phyloP scores from a whole-genome alignment of 1,140 invertebrate genomes.

The Aphelenchoides avenae region DNA sequence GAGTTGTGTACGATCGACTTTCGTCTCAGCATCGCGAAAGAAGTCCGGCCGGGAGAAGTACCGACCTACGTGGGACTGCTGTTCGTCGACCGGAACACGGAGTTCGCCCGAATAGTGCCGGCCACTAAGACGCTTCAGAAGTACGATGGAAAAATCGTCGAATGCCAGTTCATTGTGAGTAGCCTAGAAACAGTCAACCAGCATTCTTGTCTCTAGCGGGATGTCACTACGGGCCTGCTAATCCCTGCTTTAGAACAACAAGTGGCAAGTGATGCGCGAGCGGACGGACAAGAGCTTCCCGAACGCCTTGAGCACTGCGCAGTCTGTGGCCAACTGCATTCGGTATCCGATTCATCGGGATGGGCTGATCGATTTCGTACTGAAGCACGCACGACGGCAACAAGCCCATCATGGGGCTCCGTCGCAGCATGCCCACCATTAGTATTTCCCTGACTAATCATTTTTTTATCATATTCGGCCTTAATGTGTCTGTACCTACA shows the following conservation, averaged over 20 bases:
- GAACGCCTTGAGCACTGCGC: conserved; percentile 65
- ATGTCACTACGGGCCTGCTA: conserved; percentile 23
- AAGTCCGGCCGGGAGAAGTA: conserved; percentile 70
- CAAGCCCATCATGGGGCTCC: not conserved
- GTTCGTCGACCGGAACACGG: conserved; percentile 43
- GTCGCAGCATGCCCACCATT: too few species aligned
- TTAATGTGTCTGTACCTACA: too few species aligned
- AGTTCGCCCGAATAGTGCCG: conserved; percentile 69
- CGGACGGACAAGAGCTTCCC: conserved; percentile 94
- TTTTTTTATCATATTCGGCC: too few species aligned
- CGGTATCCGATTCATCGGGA: conserved; percentile 43
- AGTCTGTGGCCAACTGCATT: conserved; percentile 46
- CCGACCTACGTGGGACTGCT: conserved; percentile 46
- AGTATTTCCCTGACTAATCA: too few species aligned
- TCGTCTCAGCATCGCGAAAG: conserved; percentile 73
- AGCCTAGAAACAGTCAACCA: not conserved
- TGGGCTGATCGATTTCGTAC: conserved; percentile 21
- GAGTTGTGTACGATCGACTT: conserved; percentile 93
- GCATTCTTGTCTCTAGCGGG: conserved; percentile 26
- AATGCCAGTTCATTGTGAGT: conserved; percentile 71
- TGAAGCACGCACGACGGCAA: conserved; percentile 4
- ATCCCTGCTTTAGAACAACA: conserved; percentile 58
- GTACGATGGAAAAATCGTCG: conserved; percentile 87
- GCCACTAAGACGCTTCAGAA: conserved; percentile 70
- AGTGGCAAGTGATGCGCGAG: conserved; percentile 90